These are phyloP conservation scores for Noctua janthina DNA, from an alignment of 2,888 invertebrate species.

Conservation along the genomic window DNA sequence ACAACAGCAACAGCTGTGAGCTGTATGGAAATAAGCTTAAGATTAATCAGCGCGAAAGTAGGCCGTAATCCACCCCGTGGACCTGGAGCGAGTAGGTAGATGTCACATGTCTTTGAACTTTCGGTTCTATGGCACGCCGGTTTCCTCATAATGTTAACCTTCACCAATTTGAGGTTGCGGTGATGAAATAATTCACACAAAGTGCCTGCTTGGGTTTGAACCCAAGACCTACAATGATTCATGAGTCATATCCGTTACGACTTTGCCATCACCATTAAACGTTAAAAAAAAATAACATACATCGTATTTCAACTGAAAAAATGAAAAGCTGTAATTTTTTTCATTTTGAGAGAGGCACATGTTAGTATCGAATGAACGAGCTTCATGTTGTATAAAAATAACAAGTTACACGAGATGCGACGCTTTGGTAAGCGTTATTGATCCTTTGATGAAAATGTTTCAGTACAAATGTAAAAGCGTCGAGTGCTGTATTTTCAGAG, in stretches of 20 bases:
- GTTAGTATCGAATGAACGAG: conserved; percentile 30
- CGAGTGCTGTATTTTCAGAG: neutral
- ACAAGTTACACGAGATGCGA: conserved; percentile 49
- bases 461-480: neutral
- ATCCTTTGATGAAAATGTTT: conserved; percentile 18
- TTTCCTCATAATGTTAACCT: neutral
- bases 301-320: conserved; percentile 1
- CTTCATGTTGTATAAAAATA: conserved; percentile 48
- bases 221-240: neutral
- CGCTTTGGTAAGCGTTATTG: conserved; percentile 34
- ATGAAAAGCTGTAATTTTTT: neutral
- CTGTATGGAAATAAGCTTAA: neutral
- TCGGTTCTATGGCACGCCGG: neutral
- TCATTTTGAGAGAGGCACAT: neutral
- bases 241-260: neutral
- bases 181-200: neutral
- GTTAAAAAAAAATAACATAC: conserved; percentile 10
- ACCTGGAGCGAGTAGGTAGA: neutral
- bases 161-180: neutral
- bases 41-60: neutral
- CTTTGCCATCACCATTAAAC: neutral
- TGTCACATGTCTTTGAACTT: neutral
- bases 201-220: neutral
- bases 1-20: neutral
- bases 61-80: neutral